phyloP scores from a whole-genome alignment of 2,113 vertebrate species.

The Rhinogobius similis region DNA sequence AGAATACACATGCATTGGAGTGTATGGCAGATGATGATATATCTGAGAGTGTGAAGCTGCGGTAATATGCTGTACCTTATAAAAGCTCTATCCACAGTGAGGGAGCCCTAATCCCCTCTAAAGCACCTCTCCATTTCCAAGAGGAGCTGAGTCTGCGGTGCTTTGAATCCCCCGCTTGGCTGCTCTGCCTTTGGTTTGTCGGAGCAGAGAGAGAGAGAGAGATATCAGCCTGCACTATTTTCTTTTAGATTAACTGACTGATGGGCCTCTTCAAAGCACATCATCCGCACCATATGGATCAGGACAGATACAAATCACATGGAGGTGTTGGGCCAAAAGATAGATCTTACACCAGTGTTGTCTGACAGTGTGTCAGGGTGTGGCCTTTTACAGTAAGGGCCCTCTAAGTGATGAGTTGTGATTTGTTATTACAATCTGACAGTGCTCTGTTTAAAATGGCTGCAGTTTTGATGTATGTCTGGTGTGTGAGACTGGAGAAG shows the following conservation, averaged over 20 bases:
- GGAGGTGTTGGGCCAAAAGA: slow-evolving; percentile 55
- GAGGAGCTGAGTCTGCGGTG: slow-evolving; percentile 62
- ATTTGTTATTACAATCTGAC: slow-evolving; percentile 50
- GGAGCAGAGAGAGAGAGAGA: slow-evolving; percentile 43
- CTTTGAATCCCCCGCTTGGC: slow-evolving; percentile 59
- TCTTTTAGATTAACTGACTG: slow-evolving; percentile 75
- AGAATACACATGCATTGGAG: slow-evolving; percentile 63
- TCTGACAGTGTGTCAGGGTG: slow-evolving; percentile 56
- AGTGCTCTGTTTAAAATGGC: slow-evolving; percentile 21
- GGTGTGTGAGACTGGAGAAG: slow-evolving; percentile 37
- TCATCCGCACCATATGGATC: slow-evolving; percentile 71
- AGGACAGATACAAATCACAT: slow-evolving; percentile 69
- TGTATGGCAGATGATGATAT: slow-evolving; percentile 72
- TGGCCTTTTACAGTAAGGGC: slow-evolving; percentile 33
- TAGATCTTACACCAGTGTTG: slow-evolving; percentile 60
- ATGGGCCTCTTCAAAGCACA: slow-evolving; percentile 68
- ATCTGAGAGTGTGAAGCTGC: slow-evolving; percentile 72
- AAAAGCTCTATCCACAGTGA: slow-evolving; percentile 70
- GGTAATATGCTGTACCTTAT: slow-evolving; percentile 74
- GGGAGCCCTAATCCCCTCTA: slow-evolving; percentile 70
- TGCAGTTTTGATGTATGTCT: slow-evolving; percentile 25
- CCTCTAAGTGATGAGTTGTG: slow-evolving; percentile 39
- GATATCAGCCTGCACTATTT: slow-evolving; percentile 66
- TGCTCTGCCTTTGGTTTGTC: slow-evolving; percentile 53
- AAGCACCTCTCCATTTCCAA: slow-evolving; percentile 72